Evolutionary conservation across 2,888 invertebrate genomes (phyloP).

Genomic region (Clunio marinus): DNA sequence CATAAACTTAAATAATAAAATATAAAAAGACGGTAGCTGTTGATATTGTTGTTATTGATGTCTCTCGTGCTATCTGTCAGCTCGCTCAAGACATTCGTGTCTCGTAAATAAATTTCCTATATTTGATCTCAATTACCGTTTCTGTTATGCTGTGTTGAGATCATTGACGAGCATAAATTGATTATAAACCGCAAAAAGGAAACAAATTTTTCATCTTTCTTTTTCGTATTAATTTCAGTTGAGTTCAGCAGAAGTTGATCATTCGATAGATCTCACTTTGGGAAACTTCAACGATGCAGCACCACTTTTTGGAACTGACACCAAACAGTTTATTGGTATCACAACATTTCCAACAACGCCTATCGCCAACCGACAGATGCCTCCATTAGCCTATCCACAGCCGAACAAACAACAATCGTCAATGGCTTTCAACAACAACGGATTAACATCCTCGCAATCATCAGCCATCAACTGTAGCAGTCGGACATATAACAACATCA

Average conservation of each 20-base stretch:
- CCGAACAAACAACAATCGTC: neutral
- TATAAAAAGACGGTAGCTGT: too few species aligned
- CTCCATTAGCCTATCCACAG: neutral
- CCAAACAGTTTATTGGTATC: constrained; percentile 18
- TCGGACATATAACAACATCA: neutral
- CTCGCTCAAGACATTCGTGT: too few species aligned
- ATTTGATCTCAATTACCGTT: too few species aligned
- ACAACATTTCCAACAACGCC: constrained; percentile 27
- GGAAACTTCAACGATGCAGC: constrained; percentile 15
- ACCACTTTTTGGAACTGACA: neutral
- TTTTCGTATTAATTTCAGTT: constrained; percentile 8
- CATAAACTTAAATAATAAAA: too few species aligned
- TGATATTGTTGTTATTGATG: too few species aligned
- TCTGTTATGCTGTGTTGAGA: too few species aligned
- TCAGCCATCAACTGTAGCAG: neutral
- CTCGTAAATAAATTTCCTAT: too few species aligned
- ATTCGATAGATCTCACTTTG: constrained; percentile 5
- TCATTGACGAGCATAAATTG: too few species aligned
- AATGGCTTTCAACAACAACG: constrained; percentile 4
- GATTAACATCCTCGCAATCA: constrained; percentile 11
- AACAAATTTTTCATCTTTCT: too few species aligned
- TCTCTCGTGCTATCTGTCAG: too few species aligned
- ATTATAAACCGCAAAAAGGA: too few species aligned
- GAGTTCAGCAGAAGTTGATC: constrained; percentile 26
- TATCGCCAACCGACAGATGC: neutral